A percentile compares a stretch with the other conserved stretches of the same genome.
phyloP scores from a whole-genome alignment of 2,113 vertebrate genomes.

The Antennarius striatus region DNA sequence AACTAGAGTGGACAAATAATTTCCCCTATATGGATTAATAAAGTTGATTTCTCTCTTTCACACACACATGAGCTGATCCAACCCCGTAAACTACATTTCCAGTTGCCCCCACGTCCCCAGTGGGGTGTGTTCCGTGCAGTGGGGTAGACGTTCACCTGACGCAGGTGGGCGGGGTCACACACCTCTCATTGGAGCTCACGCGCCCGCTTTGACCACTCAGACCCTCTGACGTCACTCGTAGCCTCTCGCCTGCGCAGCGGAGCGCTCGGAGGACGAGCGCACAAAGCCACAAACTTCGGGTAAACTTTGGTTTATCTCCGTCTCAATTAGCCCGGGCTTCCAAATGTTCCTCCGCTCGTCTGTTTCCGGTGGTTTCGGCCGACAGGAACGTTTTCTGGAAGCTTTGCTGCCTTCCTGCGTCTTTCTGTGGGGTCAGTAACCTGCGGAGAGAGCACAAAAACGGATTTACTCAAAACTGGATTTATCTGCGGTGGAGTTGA shows the following conservation, averaged over 20 bases:
- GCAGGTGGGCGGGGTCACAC: conserved; percentile 9
- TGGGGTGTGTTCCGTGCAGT: no score
- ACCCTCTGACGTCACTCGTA: conserved; percentile 63
- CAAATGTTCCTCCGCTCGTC: conserved; percentile 53
- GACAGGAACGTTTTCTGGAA: conserved; percentile 24
- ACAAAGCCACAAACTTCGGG: conserved; percentile 1
- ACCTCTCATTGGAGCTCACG: conserved; percentile 10
- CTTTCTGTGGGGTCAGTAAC: conserved; percentile 63
- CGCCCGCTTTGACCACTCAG: conserved; percentile 23
- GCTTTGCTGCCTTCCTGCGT: background rate
- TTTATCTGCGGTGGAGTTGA: conserved; percentile 20
- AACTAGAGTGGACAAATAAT: no score
- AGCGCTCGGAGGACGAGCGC: conserved; percentile 16
- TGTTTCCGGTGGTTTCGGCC: conserved; percentile 59
- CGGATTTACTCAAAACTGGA: conserved; percentile 48
- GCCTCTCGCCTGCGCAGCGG: conserved; percentile 37
- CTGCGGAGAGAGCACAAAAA: conserved; percentile 39
- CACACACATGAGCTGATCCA: background rate
- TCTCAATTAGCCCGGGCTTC: background rate
- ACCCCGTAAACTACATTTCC: background rate
- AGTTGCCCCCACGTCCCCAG: no score
- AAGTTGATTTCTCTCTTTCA: no score
- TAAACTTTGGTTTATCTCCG: conserved; percentile 8
- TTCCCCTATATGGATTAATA: no score
- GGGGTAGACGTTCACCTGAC: conserved; percentile 21